phyloP scores from a whole-genome alignment of 2,113 vertebrate species.

The Pygoscelis antarcticus region DNA sequence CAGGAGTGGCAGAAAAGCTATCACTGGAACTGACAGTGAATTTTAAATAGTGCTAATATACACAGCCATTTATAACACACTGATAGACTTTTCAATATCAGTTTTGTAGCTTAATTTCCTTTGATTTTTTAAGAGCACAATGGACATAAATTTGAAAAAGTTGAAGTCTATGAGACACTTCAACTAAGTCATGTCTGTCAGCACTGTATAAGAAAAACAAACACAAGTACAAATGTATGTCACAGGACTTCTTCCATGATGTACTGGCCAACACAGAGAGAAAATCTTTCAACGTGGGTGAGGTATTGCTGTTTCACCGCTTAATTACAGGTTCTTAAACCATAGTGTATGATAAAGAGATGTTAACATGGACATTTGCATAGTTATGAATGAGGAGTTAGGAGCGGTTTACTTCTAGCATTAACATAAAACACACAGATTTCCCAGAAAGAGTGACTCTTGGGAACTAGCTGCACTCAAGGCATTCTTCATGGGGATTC shows the following conservation, averaged over 20 bases:
- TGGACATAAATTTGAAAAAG: not conserved
- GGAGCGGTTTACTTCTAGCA: not conserved
- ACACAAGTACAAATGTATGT: not conserved
- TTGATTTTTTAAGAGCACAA: not conserved
- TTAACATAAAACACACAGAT: not conserved
- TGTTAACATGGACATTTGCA: rapidly evolving
- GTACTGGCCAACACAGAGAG: not conserved
- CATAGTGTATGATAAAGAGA: not conserved
- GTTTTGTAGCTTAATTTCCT: not conserved
- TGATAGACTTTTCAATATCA: not conserved
- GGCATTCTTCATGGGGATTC: not conserved
- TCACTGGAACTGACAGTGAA: not conserved
- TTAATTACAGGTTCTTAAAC: not conserved
- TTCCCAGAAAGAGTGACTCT: not conserved
- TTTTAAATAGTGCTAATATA: not conserved
- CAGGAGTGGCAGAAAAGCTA: not conserved
- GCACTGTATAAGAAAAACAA: not conserved
- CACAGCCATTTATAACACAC: not conserved
- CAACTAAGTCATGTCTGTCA: not conserved
- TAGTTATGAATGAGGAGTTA: not conserved
- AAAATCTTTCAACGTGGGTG: not conserved
- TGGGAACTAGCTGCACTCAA: not conserved
- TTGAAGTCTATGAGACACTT: not conserved
- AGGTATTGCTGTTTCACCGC: not conserved
- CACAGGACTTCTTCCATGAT: not conserved